Evolutionary conservation across 2,113 vertebrate species (phyloP), one percentile per base, ranked within the genome.

Genomic region (Hemichromis elongatus): DNA sequence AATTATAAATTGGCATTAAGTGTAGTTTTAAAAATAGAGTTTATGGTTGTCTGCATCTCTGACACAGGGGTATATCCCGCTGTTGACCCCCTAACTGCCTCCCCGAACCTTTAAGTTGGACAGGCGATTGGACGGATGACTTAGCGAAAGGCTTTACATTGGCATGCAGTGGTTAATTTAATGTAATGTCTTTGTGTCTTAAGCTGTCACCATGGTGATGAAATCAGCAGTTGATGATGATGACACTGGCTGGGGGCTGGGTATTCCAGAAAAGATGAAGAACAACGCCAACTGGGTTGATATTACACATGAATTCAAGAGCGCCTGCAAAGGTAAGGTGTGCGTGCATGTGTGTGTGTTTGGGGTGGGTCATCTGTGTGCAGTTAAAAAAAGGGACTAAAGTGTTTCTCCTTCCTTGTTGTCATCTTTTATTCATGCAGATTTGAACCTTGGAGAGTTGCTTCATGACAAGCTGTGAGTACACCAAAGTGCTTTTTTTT

Each of bases 401-500:
- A 3, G 0, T 53, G n/a, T 53, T 89, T 2, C 12, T 40, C 13
- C 1, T 63, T 37, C 14, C 21, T 79, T 70, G 9, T 35, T 37
- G 6, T 88, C 77, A n/a, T 92, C 88, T 83, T 94, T 95, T 85
- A 59, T 85, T 86, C 5, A 90, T 87, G 61, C 95, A 99, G 98
- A 99, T 92, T 93, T 99, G 89, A 99, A 98, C 92, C 96, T 99
- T 86, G 99, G 99, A 92, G 99, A 99, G 92, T 92, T 99, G 83
- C 98, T 99, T 95, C 99, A 99, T 96, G 98, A 99, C 95, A 99
- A 99, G 90, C 95, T 99, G 99, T 99, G 94, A 98, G 99, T 98
- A 96, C 89, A 8, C 59, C n/a, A 52, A 47, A 45, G 21, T 14
- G 5, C 3, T 61, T 77, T 66, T 61, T 61, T 77, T 66, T 61